Evolutionary conservation across 2,888 invertebrate species (phyloP), one percentile per base, ranked within the genome.

Genomic region (Tetramorium bicarinatum): DNA sequence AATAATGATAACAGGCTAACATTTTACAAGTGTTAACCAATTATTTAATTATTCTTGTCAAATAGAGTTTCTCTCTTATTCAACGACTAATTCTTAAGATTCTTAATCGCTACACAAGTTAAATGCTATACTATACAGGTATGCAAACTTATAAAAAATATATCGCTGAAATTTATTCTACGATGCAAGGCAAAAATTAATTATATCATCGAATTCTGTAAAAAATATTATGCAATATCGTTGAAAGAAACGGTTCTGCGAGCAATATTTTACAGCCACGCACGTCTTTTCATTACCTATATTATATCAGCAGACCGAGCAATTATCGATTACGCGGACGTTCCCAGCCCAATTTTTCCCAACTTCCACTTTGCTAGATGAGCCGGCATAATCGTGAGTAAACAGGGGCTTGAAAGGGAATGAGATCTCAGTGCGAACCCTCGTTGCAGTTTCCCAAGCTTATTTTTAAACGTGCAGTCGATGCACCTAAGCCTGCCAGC

Each of bases 401-500:
- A 72, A 25, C 44, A 9, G 34, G 9, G 29, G 11, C 15, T 18
- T 11, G n/a, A 34, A 21, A 21, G 25, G 13, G 29, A 29, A 52
- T n/a, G 25, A 25, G 41, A 52, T 4, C 76, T 18, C 41, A 15
- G 21, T 18, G 21, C 64, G 3, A 21, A 34, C 21, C 25, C 13
- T 21, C 29, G 29, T 41, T 34, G 21, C 29, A 13, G 29, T 67
- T 44, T 11, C 29, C 44, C 54, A 15, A 18, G 79, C 18, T 47
- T 80, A 71, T 71, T 80, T 71, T 71, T 71, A 80, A 77, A 79
- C 13, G 29, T 21, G 11, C 79, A 56, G 56, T 59, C 71, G 59
- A 59, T 71, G 79, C 67, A 67, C 77, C n/a, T 77, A 54, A 15
- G 59, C 54, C 6, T n/a, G 11, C 18, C 25, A 25, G 7, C 49